These are phyloP conservation scores for Calidris pugnax DNA, from an alignment of 2,113 vertebrate species.

Conservation along the genomic window DNA sequence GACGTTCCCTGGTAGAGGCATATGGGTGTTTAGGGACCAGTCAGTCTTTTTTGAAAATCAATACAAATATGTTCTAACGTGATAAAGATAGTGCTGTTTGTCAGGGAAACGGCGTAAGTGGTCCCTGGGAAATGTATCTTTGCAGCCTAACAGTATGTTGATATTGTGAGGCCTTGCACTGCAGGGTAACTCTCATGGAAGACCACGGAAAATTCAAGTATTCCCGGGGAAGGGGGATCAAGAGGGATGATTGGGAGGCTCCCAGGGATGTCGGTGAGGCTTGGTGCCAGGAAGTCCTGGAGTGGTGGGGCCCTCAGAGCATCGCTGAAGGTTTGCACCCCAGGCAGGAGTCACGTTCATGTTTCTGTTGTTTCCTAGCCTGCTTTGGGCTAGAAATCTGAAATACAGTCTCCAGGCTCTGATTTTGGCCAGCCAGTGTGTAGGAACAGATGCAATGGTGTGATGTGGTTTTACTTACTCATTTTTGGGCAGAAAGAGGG, in stretches of 20 bases:
- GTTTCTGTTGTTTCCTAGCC: not conserved
- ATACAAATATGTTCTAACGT: not conserved
- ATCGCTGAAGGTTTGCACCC: not conserved
- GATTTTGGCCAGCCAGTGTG: not conserved
- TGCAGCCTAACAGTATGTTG: not conserved
- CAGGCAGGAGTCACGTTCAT: accelerated
- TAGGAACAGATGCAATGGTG: not conserved
- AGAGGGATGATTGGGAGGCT: accelerated
- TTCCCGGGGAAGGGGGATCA: not conserved
- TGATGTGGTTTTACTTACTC: not conserved
- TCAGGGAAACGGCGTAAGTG: not conserved
- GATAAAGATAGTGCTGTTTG: not conserved
- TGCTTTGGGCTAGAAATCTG: not conserved
- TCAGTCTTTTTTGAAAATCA: not conserved
- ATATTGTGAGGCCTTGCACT: not conserved
- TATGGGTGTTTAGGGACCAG: not conserved
- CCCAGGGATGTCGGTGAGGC: not conserved
- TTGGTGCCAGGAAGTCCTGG: not conserved
- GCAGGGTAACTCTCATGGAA: not conserved
- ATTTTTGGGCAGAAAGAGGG: not conserved
- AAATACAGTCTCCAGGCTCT: not conserved
- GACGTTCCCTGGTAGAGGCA: not conserved
- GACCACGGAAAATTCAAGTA: not conserved
- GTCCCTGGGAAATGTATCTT: not conserved
- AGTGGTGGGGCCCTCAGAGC: not conserved